Percentiles rank a stretch among this genome's conserved stretches.
These are phyloP conservation scores for Heliothis virescens DNA, from an alignment of 1,140 invertebrate species.

Conservation along the genomic window DNA sequence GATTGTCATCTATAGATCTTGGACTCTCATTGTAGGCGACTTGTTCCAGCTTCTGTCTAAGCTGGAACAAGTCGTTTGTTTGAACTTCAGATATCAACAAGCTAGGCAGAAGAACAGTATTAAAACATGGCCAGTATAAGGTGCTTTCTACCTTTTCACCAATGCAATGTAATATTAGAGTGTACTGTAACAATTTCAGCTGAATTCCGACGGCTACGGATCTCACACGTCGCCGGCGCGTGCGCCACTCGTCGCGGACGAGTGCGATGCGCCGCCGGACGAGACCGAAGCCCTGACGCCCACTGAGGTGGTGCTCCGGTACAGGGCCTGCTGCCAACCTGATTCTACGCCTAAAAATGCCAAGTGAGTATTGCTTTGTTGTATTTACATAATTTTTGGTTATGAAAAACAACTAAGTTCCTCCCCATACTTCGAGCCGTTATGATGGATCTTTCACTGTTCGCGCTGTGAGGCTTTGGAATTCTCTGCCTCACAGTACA, in stretches of 20 bases:
- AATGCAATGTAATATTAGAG: conserved; percentile 36
- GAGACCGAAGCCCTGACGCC: conserved; percentile 85
- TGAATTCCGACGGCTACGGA: conserved; percentile 90
- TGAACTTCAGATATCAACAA: too few relatives aligned
- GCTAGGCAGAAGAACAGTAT: too few relatives aligned
- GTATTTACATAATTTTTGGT: too few relatives aligned
- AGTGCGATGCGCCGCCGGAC: conserved; percentile 85
- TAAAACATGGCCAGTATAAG: neutral
- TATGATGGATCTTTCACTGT: too few relatives aligned
- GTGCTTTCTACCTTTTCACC: neutral
- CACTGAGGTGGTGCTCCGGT: conserved; percentile 74
- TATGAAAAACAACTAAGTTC: too few relatives aligned
- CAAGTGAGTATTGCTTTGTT: conserved; percentile 90
- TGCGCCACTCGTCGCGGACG: conserved; percentile 83
- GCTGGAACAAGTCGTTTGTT: too few relatives aligned
- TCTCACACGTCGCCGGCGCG: conserved; percentile 94
- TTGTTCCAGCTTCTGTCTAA: too few relatives aligned
- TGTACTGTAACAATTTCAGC: conserved; percentile 64
- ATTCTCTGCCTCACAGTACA: too few relatives aligned
- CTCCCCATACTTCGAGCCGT: too few relatives aligned
- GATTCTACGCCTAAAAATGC: conserved; percentile 92
- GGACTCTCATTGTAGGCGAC: too few relatives aligned
- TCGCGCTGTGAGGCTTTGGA: too few relatives aligned
- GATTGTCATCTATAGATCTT: too few relatives aligned
- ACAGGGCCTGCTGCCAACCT: conserved; percentile 78